Evolutionary conservation across 2,113 vertebrate species (phyloP).

Genomic region (Australoheros scitulus): DNA sequence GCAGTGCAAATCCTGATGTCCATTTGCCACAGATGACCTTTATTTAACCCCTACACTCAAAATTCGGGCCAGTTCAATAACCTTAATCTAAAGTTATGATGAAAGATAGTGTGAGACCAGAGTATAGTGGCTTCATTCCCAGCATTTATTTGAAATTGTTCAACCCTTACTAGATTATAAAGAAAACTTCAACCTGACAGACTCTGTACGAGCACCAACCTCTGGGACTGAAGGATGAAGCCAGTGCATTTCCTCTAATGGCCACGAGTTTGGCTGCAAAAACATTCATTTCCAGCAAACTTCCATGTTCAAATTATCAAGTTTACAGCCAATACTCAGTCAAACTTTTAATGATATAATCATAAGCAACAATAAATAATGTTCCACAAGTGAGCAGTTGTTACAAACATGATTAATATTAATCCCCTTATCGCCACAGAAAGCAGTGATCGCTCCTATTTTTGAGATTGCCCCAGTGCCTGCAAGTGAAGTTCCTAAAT

Average conservation of each 20-base stretch:
- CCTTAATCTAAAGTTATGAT: background rate
- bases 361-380: background rate
- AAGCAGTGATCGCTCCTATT: no score
- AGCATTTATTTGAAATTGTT: slow-evolving; percentile 8
- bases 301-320: background rate
- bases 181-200: background rate
- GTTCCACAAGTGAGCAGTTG: no score
- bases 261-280: background rate
- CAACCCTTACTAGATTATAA: background rate
- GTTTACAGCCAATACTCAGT: background rate
- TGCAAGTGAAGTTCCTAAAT: no score
- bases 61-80: background rate
- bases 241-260: background rate
- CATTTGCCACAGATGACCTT: background rate
- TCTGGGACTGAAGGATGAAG: background rate
- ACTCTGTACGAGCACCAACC: background rate
- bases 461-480: no score
- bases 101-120: background rate
- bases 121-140: background rate
- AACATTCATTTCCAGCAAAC: background rate
- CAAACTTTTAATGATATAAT: background rate
- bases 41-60: slow-evolving; percentile 7
- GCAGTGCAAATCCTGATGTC: background rate
- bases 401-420: no score
- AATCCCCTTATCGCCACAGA: no score